These are phyloP conservation scores for Lithobates sylvaticus DNA, from an alignment of 2,797 vertebrate species.

Conservation along the genomic window DNA sequence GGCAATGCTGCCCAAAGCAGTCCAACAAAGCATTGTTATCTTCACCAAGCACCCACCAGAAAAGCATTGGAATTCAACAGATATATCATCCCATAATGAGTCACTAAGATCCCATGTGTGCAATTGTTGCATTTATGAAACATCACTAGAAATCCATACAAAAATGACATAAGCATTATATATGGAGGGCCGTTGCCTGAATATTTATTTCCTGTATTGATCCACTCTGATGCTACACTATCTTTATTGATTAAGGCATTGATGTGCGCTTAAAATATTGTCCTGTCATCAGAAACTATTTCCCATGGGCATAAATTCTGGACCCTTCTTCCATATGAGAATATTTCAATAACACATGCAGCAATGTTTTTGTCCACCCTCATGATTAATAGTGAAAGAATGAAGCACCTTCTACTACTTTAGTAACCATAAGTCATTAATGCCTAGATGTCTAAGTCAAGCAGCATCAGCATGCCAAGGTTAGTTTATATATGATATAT, in stretches of 20 bases:
- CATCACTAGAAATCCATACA: neutral
- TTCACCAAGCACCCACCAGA: neutral
- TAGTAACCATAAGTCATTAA: no score
- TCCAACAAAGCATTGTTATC: no score
- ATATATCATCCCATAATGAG: neutral
- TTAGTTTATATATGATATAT: no score
- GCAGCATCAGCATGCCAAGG: no score
- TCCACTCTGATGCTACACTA: neutral
- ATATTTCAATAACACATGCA: no score
- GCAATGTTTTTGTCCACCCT: no score
- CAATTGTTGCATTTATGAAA: neutral
- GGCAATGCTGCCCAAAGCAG: no score
- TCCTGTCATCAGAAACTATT: neutral
- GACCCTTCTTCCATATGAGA: no score
- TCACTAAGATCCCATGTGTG: neutral
- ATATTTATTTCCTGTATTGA: slow-evolving; percentile 10
- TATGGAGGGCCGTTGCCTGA: neutral
- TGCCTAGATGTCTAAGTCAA: no score
- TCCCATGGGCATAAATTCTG: neutral
- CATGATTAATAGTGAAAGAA: no score
- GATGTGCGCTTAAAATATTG: neutral
- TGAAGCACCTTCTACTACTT: no score
- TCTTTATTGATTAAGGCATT: neutral
- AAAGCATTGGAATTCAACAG: neutral
- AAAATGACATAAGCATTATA: neutral